Evolutionary conservation across 2,113 vertebrate genomes (phyloP).

Genomic region (Pseudorectes ferrugineus): DNA sequence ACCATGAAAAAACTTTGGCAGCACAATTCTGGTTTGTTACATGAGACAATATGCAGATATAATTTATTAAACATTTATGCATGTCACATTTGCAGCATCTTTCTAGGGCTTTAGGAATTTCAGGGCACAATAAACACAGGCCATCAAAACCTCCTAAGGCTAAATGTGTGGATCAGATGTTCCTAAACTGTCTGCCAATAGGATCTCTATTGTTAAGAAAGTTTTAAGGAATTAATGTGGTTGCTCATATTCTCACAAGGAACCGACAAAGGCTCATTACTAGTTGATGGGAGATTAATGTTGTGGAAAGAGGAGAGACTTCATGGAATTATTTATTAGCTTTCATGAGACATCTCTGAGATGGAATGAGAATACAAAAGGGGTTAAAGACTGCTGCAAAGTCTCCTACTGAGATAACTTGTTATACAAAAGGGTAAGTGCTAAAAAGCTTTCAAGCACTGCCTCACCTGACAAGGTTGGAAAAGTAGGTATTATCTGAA

Average conservation of each 20-base stretch:
- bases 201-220: neutral
- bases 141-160: neutral
- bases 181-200: neutral
- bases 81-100: neutral
- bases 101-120: neutral
- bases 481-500: conserved; percentile 41
- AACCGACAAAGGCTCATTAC: conserved; percentile 19
- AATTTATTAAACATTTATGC: neutral
- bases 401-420: conserved; percentile 41
- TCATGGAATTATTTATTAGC: conserved; percentile 47
- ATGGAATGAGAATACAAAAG: conserved; percentile 40
- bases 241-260: neutral
- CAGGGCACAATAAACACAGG: neutral
- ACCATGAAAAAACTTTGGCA: neutral
- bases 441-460: conserved; percentile 51
- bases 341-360: conserved; percentile 1
- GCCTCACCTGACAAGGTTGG: conserved; percentile 32
- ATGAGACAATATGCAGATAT: neutral
- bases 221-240: conserved; percentile 35
- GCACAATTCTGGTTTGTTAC: neutral
- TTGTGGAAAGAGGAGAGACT: conserved; percentile 41
- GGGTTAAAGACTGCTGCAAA: conserved; percentile 47
- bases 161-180: neutral
- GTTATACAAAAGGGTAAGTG: conserved; percentile 38
- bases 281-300: conserved; percentile 43